Base-by-base conservation (phyloP, 2,888 invertebrate genomes). In the Amblyteles armatorius region DNA sequence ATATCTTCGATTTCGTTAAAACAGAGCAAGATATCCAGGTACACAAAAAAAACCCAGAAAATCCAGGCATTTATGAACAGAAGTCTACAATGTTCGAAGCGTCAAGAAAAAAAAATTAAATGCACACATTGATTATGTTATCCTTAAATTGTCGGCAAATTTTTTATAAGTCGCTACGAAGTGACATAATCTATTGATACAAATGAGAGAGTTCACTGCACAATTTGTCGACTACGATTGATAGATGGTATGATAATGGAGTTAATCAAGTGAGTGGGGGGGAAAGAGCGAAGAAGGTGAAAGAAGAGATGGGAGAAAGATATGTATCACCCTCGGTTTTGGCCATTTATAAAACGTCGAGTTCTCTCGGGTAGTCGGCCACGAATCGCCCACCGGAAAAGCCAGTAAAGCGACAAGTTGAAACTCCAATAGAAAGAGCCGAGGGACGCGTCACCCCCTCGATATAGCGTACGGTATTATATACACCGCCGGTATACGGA, bases 261-360 rank as follows among this genome's bases (percentile, higher is more conserved):
- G 50, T 77, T 81, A 68, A 81, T 84, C 50, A 81, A 76, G 77
- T 77, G 77, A 44, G 44, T 44, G 52, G 36, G 29, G 29, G 29
- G 71, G 4, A 0, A 6, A 36, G 55, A n/a, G 48, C 22, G 50
- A 33, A 69, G 36, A 19, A 48, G 33, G 40, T 16, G 52, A 60
- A 67, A 22, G 44, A 73, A 40, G 57, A 55, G 79, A 63, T 36
- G 60, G 60, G 60, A 26, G 33, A 71, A 19, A 69, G 79, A 79
- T 79, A 33, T 19, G 29, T 79, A 79, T 79, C 79, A 44, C 36
- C 68, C 69, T 48, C 50, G 13, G 71, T 79, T 79, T 71, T 48
- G 79, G 67, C 79, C 79, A 82, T 85, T 85, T 79, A 77, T 82
- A 76, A 85, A 79, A 79, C 82, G 76, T 85, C 79, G 67, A 77